These are phyloP conservation scores for Xiphophorus couchianus DNA, from an alignment of 2,113 vertebrate genomes.

Conservation along the genomic window DNA sequence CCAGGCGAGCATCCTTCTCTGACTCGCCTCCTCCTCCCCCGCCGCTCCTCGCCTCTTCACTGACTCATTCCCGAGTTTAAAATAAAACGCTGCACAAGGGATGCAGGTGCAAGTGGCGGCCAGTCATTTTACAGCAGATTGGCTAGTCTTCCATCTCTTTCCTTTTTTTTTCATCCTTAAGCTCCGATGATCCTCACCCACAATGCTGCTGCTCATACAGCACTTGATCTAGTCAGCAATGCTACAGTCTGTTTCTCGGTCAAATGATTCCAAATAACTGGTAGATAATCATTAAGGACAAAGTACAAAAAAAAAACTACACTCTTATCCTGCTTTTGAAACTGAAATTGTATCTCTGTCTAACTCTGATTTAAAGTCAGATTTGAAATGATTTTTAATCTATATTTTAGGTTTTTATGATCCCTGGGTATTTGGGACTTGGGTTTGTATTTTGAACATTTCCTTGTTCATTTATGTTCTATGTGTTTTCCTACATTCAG, in stretches of 20 bases:
- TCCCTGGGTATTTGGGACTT: too few relatives aligned
- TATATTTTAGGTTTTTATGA: too few relatives aligned
- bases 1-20: constrained; percentile 38
- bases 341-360: background rate
- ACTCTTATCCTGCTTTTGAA: background rate
- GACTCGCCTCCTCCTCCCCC: constrained; percentile 24
- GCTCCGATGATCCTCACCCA: constrained; percentile 57
- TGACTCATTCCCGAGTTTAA: constrained; percentile 67
- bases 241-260: constrained; percentile 16
- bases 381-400: too few relatives aligned
- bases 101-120: constrained; percentile 55
- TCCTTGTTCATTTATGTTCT: too few relatives aligned
- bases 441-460: too few relatives aligned
- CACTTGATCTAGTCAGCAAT: constrained; percentile 52
- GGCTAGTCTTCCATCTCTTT: constrained; percentile 30
- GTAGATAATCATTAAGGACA: constrained; percentile 33
- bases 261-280: constrained; percentile 47
- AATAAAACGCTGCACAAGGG: constrained; percentile 58
- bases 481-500: too few relatives aligned
- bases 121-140: constrained; percentile 39
- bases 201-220: constrained; percentile 48
- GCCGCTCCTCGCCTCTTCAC: constrained; percentile 48
- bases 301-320: background rate
- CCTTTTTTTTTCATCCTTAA: constrained; percentile 28
- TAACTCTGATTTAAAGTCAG: too few relatives aligned